phyloP scores from a whole-genome alignment of 2,113 vertebrate species.

The Syrmaticus mikado region DNA sequence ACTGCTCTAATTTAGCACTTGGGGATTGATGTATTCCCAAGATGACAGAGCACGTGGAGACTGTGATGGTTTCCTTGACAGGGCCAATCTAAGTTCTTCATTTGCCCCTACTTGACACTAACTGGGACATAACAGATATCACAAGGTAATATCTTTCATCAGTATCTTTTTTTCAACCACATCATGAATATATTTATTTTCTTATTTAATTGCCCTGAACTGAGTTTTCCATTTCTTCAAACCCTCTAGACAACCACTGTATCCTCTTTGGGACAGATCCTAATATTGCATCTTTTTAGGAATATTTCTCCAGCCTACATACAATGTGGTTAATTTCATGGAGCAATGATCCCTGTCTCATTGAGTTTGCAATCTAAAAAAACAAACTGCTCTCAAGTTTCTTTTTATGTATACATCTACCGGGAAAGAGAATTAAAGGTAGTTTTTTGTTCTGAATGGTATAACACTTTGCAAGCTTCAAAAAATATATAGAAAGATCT shows the following conservation, averaged over 20 bases:
- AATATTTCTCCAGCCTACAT: not conserved
- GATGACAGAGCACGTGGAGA: not conserved
- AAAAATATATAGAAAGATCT: not conserved
- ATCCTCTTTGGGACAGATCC: not conserved
- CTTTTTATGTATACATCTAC: not conserved
- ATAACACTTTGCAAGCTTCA: not conserved
- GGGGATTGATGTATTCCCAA: not conserved
- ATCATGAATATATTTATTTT: not conserved
- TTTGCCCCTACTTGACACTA: not conserved
- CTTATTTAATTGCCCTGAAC: not conserved
- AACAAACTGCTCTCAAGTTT: conserved; percentile 19
- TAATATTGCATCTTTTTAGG: not conserved
- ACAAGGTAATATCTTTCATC: not conserved
- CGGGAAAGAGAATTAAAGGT: conserved; percentile 9
- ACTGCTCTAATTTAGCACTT: conserved; percentile 4
- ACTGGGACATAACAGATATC: not conserved
- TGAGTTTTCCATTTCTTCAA: not conserved
- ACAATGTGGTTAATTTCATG: conserved; percentile 16
- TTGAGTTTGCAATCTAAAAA: conserved; percentile 28
- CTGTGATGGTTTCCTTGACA: not conserved
- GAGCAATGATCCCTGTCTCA: conserved; percentile 45
- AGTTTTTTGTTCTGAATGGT: not conserved
- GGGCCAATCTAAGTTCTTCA: not conserved
- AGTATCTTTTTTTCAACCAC: not conserved
- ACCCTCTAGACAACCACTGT: not conserved